A percentile compares a stretch with the other conserved stretches of the same genome.
Evolutionary conservation across 2,888 invertebrate genomes (phyloP).

Genomic region (Eurytoma californica): DNA sequence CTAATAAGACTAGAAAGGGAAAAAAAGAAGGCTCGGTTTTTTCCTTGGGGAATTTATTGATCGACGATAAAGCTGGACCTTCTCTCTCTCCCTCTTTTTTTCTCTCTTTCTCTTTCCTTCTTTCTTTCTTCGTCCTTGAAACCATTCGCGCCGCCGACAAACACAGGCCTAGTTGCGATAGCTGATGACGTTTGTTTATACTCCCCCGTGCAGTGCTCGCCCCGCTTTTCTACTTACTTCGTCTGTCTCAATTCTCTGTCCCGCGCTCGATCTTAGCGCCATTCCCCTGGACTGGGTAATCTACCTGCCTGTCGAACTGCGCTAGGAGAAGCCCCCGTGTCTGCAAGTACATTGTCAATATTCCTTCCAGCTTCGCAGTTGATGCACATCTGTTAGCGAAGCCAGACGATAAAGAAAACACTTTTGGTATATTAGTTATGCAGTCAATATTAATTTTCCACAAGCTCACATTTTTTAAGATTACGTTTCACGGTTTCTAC

Average conservation of each 20-base stretch:
- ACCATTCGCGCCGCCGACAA: conserved; percentile 5
- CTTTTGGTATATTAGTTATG: too few species aligned
- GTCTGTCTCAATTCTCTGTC: not conserved
- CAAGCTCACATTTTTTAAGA: too few species aligned
- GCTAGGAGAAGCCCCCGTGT: too few species aligned
- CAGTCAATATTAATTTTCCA: too few species aligned
- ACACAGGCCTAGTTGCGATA: not conserved
- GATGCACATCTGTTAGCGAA: too few species aligned
- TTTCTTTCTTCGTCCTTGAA: conserved; percentile 38
- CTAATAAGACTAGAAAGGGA: not conserved
- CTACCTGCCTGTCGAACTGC: not conserved
- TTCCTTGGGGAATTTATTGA: conserved; percentile 57
- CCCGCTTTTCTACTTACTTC: not conserved
- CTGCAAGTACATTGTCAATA: too few species aligned
- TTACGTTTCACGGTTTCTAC: too few species aligned
- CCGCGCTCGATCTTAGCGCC: not conserved
- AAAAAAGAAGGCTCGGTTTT: conserved; percentile 31
- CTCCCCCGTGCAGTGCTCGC: not conserved
- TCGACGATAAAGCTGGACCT: conserved; percentile 41
- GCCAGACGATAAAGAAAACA: too few species aligned
- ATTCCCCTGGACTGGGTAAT: not conserved
- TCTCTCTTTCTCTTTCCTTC: not conserved
- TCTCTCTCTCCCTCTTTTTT: conserved; percentile 7
- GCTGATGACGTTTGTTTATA: conserved; percentile 30
- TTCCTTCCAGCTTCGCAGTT: too few species aligned